Evolutionary conservation across 2,888 invertebrate species (phyloP).

Genomic region (Podabrus alpinus): DNA sequence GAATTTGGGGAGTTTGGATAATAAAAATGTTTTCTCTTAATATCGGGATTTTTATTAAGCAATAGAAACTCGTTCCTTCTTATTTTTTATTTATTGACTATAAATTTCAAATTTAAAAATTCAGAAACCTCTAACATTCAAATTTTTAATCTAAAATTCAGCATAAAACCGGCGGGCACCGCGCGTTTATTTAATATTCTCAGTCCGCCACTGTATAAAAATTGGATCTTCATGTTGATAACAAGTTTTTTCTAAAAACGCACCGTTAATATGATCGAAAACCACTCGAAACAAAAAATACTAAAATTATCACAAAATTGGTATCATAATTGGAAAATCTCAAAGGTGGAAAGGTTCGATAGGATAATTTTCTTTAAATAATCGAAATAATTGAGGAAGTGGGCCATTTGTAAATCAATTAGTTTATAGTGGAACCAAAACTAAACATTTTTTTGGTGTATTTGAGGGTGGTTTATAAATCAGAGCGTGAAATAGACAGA

Average conservation of each 20-base stretch:
- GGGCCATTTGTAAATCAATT: neutral
- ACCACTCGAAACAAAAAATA: neutral
- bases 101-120: too few relatives aligned
- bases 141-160: too few relatives aligned
- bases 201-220: neutral
- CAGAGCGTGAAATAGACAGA: slow-evolving; percentile 32
- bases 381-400: neutral
- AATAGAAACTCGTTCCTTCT: too few relatives aligned
- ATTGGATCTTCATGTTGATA: neutral
- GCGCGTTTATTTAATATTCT: too few relatives aligned
- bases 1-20: too few relatives aligned
- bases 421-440: slow-evolving; percentile 7
- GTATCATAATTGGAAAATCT: neutral
- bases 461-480: slow-evolving; percentile 30
- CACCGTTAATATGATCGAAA: neutral
- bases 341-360: neutral
- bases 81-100: too few relatives aligned
- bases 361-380: neutral
- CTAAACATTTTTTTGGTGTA: slow-evolving; percentile 11
- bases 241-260: neutral
- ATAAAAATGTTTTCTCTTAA: too few relatives aligned
- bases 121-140: too few relatives aligned
- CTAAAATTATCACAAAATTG: neutral
- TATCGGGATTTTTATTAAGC: too few relatives aligned
- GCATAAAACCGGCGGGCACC: too few relatives aligned